Percentiles rank a stretch among this genome's conserved stretches.
Evolutionary conservation across 2,113 vertebrate genomes (phyloP).

Genomic region (Plecturocebus donacophilus): DNA sequence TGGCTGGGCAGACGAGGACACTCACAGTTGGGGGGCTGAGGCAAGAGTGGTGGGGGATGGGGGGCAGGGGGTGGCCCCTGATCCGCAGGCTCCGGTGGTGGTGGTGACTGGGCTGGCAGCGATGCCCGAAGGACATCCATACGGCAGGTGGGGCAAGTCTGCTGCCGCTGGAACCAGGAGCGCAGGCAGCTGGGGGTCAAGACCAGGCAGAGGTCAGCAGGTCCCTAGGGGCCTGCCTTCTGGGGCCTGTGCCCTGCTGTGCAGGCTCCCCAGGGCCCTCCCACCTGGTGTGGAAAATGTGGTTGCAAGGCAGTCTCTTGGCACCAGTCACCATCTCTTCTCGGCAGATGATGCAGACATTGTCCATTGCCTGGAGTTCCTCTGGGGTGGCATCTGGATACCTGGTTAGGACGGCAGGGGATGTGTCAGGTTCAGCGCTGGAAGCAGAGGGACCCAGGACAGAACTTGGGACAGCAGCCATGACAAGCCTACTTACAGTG

Average conservation of each 20-base stretch:
- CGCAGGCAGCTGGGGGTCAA: slow-evolving; percentile 90
- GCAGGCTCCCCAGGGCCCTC: background rate
- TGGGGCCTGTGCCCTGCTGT: accelerated
- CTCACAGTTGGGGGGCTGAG: slow-evolving; percentile 91
- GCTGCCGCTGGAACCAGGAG: slow-evolving; percentile 98
- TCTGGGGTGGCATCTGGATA: slow-evolving; percentile 97
- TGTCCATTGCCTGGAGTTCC: slow-evolving; percentile 94
- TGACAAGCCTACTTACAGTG: slow-evolving; percentile 89
- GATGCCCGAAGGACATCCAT: slow-evolving; percentile 95
- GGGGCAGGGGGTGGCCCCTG: slow-evolving; percentile 72
- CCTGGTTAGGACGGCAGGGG: slow-evolving; percentile 73
- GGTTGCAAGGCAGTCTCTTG: slow-evolving; percentile 96
- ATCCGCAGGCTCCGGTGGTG: slow-evolving; percentile 83
- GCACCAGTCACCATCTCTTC: slow-evolving; percentile 98
- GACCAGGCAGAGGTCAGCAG: background rate
- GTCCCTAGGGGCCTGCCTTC: background rate
- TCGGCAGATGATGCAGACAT: slow-evolving; percentile 97
- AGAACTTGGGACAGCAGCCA: accelerated
- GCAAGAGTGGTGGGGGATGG: slow-evolving; percentile 80
- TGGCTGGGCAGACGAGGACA: background rate
- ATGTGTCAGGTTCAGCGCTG: background rate
- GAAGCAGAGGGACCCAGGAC: background rate
- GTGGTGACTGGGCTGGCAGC: slow-evolving; percentile 87
- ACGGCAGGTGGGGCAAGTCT: slow-evolving; percentile 97
- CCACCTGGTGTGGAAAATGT: slow-evolving; percentile 98